Percentiles rank a stretch among this genome's conserved stretches.
Evolutionary conservation across 2,113 vertebrate species (phyloP).

Genomic region (Oriolus oriolus): DNA sequence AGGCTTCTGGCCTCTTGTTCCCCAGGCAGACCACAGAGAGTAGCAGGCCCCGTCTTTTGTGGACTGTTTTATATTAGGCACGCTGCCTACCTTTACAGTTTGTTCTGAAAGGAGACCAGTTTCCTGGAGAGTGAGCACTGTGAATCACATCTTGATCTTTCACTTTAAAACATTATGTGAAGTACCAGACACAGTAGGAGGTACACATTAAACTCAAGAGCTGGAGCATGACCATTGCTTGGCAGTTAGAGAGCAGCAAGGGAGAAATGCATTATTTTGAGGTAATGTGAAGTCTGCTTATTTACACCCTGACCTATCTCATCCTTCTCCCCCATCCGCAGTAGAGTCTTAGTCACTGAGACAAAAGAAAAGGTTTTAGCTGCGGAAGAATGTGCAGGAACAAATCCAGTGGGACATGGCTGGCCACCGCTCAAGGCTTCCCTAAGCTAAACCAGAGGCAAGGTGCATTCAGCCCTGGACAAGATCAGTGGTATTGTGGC

Average conservation of each 20-base stretch:
- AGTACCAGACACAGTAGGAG: background rate
- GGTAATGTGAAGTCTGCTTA: background rate
- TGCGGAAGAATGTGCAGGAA: background rate
- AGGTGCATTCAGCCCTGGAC: background rate
- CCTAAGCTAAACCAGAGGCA: background rate
- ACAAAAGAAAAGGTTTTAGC: background rate
- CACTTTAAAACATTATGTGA: background rate
- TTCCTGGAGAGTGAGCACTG: background rate
- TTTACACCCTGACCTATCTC: background rate
- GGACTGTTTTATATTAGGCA: background rate
- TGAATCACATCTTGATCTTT: background rate
- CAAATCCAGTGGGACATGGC: background rate
- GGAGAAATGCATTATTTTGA: background rate
- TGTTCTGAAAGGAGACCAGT: background rate
- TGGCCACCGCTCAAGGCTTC: background rate
- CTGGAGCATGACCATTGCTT: background rate
- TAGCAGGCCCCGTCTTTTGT: background rate
- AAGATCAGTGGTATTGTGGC: background rate
- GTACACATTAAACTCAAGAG: background rate
- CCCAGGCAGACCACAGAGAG: background rate
- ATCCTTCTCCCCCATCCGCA: background rate
- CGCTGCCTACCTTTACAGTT: background rate
- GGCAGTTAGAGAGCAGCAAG: background rate
- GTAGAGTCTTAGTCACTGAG: background rate
- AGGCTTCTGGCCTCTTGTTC: background rate